Base-by-base conservation (phyloP, 2,113 vertebrate genomes). In the Phalacrocorax pelagicus region DNA sequence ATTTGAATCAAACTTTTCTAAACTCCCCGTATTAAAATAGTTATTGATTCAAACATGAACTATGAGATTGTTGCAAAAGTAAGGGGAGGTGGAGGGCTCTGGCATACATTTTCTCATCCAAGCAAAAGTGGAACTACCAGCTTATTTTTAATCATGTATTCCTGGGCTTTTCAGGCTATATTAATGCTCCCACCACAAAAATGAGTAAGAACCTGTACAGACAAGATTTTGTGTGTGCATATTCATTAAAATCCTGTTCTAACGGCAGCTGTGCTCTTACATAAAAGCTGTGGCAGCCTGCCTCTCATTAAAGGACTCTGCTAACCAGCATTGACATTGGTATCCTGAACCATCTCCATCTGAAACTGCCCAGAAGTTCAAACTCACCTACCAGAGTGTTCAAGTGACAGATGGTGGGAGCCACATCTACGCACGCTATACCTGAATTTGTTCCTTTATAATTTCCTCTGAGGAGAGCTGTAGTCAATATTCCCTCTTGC, bases 11-110 rank as follows among this genome's bases (percentile, higher is more conserved):
- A 90, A 95, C 84, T 91, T 96, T 86, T 80, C 94, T 92, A 57
- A 97, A 87, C 72, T 93, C 93, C 66, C 93, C 11, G 8, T 63
- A 75, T 83, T 71, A 65, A 93, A 75, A 63, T n/a, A 63, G 89
- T 78, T 83, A 88, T 96, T 72, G 95, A 96, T 97, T 97, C 81
- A 71, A 82, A 94, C 82, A 57, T 73, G 36, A 95, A 63, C 95
- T 63, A 32, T 77, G 89, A 36, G 61, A n/a, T n/a, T 51, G 71
- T 54, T 88, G 57, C 9, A 24, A 15, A 74, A 94, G 44, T 32
- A 4, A 13, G 70, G 74, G 91, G 62, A 54, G 42, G 23, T 61
- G 42, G 52, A 75, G 55, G 47, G 78, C 20, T 15, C 73, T 13
- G 10, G 75, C 36, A 24, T 40, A n/a, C 30, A 11, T 91, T 86